Evolutionary conservation across 1,140 invertebrate species (phyloP).

Genomic region (Drosophila watanabei): DNA sequence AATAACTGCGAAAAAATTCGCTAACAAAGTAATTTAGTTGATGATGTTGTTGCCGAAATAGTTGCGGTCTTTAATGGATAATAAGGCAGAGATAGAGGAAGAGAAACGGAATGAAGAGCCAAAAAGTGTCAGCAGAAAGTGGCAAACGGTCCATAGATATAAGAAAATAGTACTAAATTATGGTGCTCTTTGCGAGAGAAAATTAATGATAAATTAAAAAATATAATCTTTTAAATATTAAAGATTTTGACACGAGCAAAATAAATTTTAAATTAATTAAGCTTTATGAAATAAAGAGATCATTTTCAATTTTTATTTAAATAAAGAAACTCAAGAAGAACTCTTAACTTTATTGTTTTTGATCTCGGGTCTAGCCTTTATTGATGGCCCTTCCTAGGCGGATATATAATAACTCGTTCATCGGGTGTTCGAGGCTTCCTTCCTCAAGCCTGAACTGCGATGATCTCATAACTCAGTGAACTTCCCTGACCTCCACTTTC

Average conservation of each 20-base stretch:
- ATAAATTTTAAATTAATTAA: not conserved
- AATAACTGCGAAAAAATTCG: slow-evolving; percentile 41
- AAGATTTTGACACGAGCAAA: not conserved
- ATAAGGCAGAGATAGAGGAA: not conserved
- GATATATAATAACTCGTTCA: slow-evolving; percentile 3
- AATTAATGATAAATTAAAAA: not conserved
- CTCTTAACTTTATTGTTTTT: too few relatives aligned
- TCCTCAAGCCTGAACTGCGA: slow-evolving; percentile 17
- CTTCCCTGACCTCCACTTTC: slow-evolving; percentile 57
- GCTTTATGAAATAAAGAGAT: not conserved
- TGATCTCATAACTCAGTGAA: slow-evolving; percentile 53
- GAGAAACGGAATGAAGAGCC: not conserved
- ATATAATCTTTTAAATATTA: not conserved
- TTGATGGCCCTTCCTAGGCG: not conserved
- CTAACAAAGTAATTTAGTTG: slow-evolving; percentile 65
- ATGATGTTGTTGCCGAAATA: slow-evolving; percentile 45
- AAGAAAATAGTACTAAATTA: slow-evolving; percentile 16
- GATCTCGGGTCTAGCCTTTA: not conserved
- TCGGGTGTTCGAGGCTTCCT: not conserved
- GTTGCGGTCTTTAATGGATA: slow-evolving; percentile 39
- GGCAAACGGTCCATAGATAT: slow-evolving; percentile 28
- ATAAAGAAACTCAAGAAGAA: not conserved
- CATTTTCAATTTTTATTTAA: not conserved
- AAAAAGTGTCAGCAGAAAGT: slow-evolving; percentile 2
- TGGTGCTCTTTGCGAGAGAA: not conserved